These are phyloP conservation scores for Tolypeutes matacus DNA, from an alignment of 2,797 vertebrate genomes.

Conservation along the genomic window DNA sequence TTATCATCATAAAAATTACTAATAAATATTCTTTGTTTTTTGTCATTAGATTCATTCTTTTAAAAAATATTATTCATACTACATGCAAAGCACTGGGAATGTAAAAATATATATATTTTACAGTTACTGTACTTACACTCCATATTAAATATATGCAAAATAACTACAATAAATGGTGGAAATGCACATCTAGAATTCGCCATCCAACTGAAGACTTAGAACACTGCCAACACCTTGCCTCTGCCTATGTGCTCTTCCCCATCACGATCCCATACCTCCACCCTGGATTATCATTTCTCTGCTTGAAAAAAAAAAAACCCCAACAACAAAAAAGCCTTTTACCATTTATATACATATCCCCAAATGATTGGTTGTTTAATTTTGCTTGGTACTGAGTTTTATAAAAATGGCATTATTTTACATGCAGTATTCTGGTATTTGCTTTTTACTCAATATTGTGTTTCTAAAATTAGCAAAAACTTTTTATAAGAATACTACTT, in stretches of 20 bases:
- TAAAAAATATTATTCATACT: background rate
- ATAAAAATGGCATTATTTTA: background rate
- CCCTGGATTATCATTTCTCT: background rate
- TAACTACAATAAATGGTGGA: background rate
- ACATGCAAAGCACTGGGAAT: background rate
- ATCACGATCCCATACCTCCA: background rate
- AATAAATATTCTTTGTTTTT: background rate
- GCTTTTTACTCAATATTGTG: background rate
- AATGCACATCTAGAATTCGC: background rate
- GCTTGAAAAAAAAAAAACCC: background rate
- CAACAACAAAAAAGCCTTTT: background rate
- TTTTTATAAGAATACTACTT: background rate
- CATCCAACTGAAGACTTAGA: background rate
- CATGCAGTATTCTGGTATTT: background rate
- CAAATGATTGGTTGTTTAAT: background rate
- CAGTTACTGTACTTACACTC: background rate
- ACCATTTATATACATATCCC: background rate
- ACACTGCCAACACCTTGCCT: background rate
- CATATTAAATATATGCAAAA: background rate
- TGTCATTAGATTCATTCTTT: background rate
- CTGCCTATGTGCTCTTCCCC: background rate
- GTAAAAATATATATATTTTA: background rate
- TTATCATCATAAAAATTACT: background rate
- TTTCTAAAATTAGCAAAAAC: background rate
- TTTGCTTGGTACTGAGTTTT: background rate